phyloP scores from a whole-genome alignment of 2,888 invertebrate genomes.

The Synanthedon myopaeformis region DNA sequence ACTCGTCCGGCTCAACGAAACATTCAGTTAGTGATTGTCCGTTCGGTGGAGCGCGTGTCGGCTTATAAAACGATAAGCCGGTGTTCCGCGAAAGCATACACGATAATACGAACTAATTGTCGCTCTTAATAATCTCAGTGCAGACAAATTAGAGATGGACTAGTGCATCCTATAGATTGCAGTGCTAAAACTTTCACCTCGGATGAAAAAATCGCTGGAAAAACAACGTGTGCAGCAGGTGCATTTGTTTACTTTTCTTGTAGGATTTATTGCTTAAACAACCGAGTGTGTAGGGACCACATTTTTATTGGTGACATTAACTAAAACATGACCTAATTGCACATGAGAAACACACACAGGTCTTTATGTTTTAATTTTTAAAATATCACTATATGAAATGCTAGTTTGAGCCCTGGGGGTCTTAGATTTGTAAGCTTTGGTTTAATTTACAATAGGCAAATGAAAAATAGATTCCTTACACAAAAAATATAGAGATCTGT shows the following conservation, averaged over 20 bases:
- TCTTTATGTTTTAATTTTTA: too few relatives aligned
- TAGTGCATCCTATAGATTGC: slow-evolving; percentile 30
- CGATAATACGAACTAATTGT: slow-evolving; percentile 20
- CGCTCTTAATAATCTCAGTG: slow-evolving; percentile 14
- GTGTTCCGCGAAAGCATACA: slow-evolving; percentile 49
- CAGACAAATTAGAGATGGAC: slow-evolving; percentile 23
- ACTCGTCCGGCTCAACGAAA: slow-evolving; percentile 48
- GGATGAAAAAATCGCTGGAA: slow-evolving; percentile 15
- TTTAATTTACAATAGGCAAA: too few relatives aligned
- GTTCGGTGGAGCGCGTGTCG: slow-evolving; percentile 54
- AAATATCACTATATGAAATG: too few relatives aligned
- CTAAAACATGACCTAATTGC: too few relatives aligned
- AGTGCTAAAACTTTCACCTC: slow-evolving; percentile 34
- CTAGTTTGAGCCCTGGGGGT: too few relatives aligned
- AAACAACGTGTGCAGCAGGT: slow-evolving; percentile 46
- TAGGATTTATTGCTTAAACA: neutral
- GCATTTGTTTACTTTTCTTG: slow-evolving; percentile 43
- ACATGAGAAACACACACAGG: too few relatives aligned
- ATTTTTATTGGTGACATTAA: too few relatives aligned
- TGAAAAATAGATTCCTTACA: too few relatives aligned
- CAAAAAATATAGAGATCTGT: too few relatives aligned
- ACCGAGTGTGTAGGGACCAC: too few relatives aligned
- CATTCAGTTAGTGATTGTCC: slow-evolving; percentile 62
- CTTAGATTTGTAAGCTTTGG: too few relatives aligned
- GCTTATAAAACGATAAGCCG: slow-evolving; percentile 24